Percentiles rank a stretch among this genome's conserved stretches.
Evolutionary conservation across 2,888 invertebrate genomes (phyloP).

Genomic region (Cephus pulcher): DNA sequence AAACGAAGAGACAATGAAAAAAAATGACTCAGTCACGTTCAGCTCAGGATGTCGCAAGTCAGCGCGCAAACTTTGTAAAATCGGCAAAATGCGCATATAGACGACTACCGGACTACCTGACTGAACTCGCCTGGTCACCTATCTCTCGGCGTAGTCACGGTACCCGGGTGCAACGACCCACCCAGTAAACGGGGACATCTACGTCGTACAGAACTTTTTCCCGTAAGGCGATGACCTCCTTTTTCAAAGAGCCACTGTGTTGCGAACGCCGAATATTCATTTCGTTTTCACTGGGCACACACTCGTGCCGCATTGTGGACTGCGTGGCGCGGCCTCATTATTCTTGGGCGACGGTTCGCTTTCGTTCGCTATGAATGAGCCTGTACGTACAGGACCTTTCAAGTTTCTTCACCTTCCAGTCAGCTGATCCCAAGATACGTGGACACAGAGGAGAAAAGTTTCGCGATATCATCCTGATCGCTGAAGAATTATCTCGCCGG

Average conservation of each 20-base stretch:
- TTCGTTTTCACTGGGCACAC: constrained; percentile 3
- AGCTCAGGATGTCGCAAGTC: not conserved
- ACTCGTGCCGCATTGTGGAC: not conserved
- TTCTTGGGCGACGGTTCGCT: not conserved
- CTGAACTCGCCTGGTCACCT: not conserved
- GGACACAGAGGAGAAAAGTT: not conserved
- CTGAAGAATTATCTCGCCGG: not conserved
- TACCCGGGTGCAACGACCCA: constrained; percentile 46
- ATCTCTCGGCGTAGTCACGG: not conserved
- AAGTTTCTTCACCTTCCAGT: not conserved
- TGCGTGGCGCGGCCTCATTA: not conserved
- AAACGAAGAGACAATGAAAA: not conserved
- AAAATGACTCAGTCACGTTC: not conserved
- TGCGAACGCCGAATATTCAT: constrained; percentile 9
- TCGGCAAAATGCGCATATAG: not conserved
- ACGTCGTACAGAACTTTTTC: constrained; percentile 18
- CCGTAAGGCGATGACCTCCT: not conserved
- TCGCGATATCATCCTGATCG: not conserved
- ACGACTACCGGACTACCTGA: not conserved
- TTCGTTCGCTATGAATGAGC: not conserved
- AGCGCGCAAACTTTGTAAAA: not conserved
- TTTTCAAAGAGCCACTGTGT: not conserved
- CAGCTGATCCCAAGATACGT: not conserved
- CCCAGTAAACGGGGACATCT: constrained; percentile 48
- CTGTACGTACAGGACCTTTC: not conserved